Evolutionary conservation across 1,140 invertebrate species (phyloP).

Genomic region (Ectropis grisescens): DNA sequence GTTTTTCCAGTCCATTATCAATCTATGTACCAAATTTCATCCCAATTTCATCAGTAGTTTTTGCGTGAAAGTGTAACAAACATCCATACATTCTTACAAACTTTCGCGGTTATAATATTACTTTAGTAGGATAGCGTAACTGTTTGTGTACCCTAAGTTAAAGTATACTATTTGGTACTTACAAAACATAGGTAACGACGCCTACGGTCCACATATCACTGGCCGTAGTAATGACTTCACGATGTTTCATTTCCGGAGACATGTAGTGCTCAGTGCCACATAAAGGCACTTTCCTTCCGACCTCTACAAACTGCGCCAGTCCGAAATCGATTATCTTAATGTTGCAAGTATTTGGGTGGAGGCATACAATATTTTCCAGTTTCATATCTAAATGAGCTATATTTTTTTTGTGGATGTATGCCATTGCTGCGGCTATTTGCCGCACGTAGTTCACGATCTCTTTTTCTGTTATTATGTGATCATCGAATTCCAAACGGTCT

Average conservation of each 20-base stretch:
- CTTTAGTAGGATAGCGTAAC: too few species aligned
- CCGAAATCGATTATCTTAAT: constrained; percentile 96
- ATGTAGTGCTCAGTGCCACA: constrained; percentile 96
- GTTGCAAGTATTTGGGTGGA: constrained; percentile 78
- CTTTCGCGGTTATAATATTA: too few species aligned
- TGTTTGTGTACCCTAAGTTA: too few species aligned
- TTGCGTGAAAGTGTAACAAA: too few species aligned
- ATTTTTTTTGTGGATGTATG: constrained; percentile 89
- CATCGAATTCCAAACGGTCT: too few species aligned
- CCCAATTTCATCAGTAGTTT: too few species aligned
- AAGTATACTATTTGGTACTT: too few species aligned
- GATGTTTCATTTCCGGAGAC: constrained; percentile 93
- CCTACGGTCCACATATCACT: constrained; percentile 96
- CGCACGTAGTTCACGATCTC: constrained; percentile 93
- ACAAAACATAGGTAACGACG: constrained; percentile 95
- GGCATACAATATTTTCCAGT: constrained; percentile 95
- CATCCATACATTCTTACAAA: too few species aligned
- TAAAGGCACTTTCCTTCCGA: constrained; percentile 80
- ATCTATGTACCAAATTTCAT: too few species aligned
- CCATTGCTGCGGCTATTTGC: constrained; percentile 91
- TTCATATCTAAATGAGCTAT: constrained; percentile 94
- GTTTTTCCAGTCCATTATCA: too few species aligned
- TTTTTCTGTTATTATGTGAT: too few species aligned
- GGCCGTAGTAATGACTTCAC: constrained; percentile 86
- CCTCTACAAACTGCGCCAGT: constrained; percentile 80